Evolutionary conservation across 2,797 vertebrate genomes (phyloP).

Genomic region (Liparis tanakae): DNA sequence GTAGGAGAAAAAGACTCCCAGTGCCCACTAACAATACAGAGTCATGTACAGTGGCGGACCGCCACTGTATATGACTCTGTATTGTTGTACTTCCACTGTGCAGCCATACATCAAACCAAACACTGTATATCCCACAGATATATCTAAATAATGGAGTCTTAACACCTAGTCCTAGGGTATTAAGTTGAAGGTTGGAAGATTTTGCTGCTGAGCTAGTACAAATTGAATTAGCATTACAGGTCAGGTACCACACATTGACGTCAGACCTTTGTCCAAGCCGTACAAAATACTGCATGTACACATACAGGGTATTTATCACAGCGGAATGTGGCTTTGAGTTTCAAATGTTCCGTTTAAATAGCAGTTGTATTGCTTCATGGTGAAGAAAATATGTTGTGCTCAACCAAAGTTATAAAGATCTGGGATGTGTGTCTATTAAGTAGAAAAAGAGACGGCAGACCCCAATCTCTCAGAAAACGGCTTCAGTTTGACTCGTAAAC

Average conservation of each 20-base stretch:
- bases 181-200: slow-evolving; percentile 33
- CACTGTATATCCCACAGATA: slow-evolving; percentile 64
- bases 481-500: no score
- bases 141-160: slow-evolving; percentile 62
- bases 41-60: slow-evolving; percentile 53
- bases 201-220: slow-evolving; percentile 33
- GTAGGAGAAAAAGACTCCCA: slow-evolving; percentile 35
- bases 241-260: slow-evolving; percentile 43
- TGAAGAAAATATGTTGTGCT: not conserved
- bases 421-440: not conserved
- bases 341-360: not conserved
- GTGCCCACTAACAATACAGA: slow-evolving; percentile 58
- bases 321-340: not conserved
- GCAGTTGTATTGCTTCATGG: not conserved
- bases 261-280: slow-evolving; percentile 33
- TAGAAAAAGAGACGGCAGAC: not conserved
- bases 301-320: not conserved
- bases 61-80: no score
- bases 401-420: not conserved
- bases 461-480: not conserved
- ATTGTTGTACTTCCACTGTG: slow-evolving; percentile 52
- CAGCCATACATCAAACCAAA: slow-evolving; percentile 57
- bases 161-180: slow-evolving; percentile 40
- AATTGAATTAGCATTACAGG: slow-evolving; percentile 59
- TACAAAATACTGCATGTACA: not conserved